These are phyloP conservation scores for Eupithecia insigniata DNA, from an alignment of 2,888 invertebrate species.

Conservation along the genomic window DNA sequence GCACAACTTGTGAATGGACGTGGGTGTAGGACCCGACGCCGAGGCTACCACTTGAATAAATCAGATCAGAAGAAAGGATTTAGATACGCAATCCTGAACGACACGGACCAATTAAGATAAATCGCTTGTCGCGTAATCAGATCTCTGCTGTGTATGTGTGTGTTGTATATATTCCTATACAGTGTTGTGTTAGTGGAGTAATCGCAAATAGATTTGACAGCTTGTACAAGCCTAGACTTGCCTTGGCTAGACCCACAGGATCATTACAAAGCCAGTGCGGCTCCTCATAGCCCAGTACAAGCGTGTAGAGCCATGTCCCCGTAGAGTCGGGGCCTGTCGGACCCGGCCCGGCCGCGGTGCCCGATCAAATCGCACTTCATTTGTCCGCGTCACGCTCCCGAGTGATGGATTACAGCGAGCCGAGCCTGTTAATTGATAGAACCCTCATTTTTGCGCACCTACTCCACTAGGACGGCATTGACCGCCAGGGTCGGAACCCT, in stretches of 20 bases:
- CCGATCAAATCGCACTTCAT: conserved; percentile 82
- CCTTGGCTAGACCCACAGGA: neutral
- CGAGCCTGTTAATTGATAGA: conserved; percentile 74
- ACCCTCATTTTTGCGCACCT: conserved; percentile 69
- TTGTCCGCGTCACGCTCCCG: conserved; percentile 76
- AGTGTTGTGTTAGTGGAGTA: neutral
- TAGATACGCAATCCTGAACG: neutral
- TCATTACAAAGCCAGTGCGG: neutral
- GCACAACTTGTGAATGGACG: conserved; percentile 79
- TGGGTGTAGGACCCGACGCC: neutral
- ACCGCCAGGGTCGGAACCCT: neutral
- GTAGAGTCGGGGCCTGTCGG: conserved; percentile 59
- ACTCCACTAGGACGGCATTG: neutral
- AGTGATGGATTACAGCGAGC: conserved; percentile 73
- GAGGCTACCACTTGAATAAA: neutral
- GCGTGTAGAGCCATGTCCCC: neutral
- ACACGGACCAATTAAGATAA: neutral
- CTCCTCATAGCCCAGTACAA: neutral
- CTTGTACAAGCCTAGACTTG: neutral
- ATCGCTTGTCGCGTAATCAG: neutral
- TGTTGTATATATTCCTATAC: neutral
- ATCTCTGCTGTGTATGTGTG: neutral
- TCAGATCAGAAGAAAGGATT: neutral
- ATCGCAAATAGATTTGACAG: neutral
- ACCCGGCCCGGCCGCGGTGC: conserved; percentile 64